Base-by-base conservation (phyloP, 2,113 vertebrate genomes). In the Mystacornis crossleyi region DNA sequence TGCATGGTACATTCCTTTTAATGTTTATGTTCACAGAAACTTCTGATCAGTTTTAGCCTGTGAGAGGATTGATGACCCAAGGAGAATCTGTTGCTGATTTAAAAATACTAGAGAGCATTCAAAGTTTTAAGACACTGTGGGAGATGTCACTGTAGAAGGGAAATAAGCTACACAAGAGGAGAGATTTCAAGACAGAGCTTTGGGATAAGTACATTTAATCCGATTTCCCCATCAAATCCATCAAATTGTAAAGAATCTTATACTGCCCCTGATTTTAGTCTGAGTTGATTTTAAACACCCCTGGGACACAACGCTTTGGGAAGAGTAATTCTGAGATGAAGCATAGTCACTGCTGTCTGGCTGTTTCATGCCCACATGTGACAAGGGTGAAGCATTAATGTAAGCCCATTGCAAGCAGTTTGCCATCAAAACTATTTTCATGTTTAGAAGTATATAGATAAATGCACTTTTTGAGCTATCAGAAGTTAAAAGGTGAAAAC, bases 311-410 rank as follows among this genome's bases (percentile, higher is more conserved):
- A 38, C 50, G 38, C 43, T 97, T 86, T 70, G 38, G 47, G 25
- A 69, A 53, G 33, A 83, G 16, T 24, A 67, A 54, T 42, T 84
- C 65, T 54, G 64, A 86, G 60, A 25, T 10, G 54, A 79, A 31
- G 61, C 47, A 81, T 33, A 34, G 38, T 82, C 78, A 55, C 24
- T 0, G 0, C 45, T 89, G 54, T 67, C 25, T 55, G 58, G 18
- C 47, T 14, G 53, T 61, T 89, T 85, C 24, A 10, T 36, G 74
- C 42, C 50, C 24, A 62, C 42, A 0, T 23, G 19, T 19, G 43
- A 73, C 0, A 8, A 71, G 29, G 33, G 24, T 2, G 0, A 90
- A 85, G 29, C 14, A n/a, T 23, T 57, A 82, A 64, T 0, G 0
- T 33, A 48, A 73, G 14, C 24, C 47, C 36, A 40, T 8, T 51